Base-by-base conservation (phyloP, 2,888 invertebrate species). In the Heteropelma amictum region DNA sequence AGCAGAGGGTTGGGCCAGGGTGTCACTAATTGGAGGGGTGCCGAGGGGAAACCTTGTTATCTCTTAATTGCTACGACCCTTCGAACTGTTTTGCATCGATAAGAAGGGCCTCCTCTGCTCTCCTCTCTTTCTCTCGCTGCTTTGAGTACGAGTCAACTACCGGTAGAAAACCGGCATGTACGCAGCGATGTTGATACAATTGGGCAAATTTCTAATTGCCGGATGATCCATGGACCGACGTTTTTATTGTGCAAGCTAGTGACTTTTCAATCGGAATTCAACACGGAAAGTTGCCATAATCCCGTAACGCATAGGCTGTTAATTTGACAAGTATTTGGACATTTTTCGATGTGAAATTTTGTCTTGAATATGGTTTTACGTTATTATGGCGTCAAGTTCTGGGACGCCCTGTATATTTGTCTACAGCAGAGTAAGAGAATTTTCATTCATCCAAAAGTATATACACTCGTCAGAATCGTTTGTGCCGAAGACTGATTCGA, bases 21-120 rank as follows among this genome's bases (percentile, higher is more conserved):
- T 87, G 88, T 88, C 85, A 87, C 88, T 89, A 89, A 89, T 89
- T 89, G 88, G 87, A 87, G 87, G 88, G 88, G 88, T 82, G 85
- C 81, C 84, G 82, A 84, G 83, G 85, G 85, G 82, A 86, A 88
- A 88, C 86, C 88, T 88, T 88, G 88, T 89, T 89, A 89, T 89
- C 88, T 89, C 88, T 89, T 89, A 89, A 89, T 89, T 89, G 88
- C 88, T 87, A 83, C 87, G 84, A 85, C 86, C 88, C 87, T 86
- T 81, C 82, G 81, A 81, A 79, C 86, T 87, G 85, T 88, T 88
- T 88, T 87, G 87, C 89, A 89, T 89, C 85, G 88, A 88, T 87
- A 88, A 88, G 86, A 82, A 85, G 77, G 76, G 65, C 23, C 8
- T 78, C 47, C 56, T 47, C 72, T 76, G 53, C 76, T 63, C 68